Evolutionary conservation across 1,140 invertebrate genomes (phyloP).

Genomic region (Pogonomyrmex californicus): DNA sequence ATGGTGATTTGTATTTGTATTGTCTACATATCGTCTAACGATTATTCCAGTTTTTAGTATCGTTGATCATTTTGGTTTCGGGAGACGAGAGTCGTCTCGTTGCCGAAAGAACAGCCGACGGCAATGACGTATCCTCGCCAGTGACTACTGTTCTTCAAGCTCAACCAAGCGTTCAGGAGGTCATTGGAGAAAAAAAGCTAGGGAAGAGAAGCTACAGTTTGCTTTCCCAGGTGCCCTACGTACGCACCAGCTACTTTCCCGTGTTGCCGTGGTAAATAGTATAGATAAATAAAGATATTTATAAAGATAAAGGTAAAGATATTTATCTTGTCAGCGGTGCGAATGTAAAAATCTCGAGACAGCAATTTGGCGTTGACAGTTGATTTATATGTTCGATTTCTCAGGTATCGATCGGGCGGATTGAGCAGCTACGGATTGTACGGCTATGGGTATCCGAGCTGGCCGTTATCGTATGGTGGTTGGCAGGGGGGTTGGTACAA

Average conservation of each 20-base stretch:
- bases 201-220: constrained; percentile 77
- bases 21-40: neutral
- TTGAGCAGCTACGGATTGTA: constrained; percentile 72
- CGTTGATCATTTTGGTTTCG: constrained; percentile 68
- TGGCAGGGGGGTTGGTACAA: constrained; percentile 77
- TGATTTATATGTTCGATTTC: constrained; percentile 48
- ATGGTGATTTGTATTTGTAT: constrained; percentile 20
- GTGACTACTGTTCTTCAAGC: constrained; percentile 25
- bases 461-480: constrained; percentile 67
- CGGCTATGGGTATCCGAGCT: constrained; percentile 67
- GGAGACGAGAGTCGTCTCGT: constrained; percentile 42
- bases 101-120: constrained; percentile 46
- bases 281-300: too few relatives aligned
- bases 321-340: constrained; percentile 14
- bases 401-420: constrained; percentile 65
- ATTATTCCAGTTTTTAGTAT: constrained; percentile 73
- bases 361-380: constrained; percentile 21
- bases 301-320: too few relatives aligned
- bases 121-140: constrained; percentile 58
- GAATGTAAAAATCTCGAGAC: constrained; percentile 35
- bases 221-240: constrained; percentile 51
- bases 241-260: constrained; percentile 48
- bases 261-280: constrained; percentile 77
- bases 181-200: constrained; percentile 71
- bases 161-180: constrained; percentile 45